Evolutionary conservation across 2,113 vertebrate genomes (phyloP).

Genomic region (Scophthalmus maximus): DNA sequence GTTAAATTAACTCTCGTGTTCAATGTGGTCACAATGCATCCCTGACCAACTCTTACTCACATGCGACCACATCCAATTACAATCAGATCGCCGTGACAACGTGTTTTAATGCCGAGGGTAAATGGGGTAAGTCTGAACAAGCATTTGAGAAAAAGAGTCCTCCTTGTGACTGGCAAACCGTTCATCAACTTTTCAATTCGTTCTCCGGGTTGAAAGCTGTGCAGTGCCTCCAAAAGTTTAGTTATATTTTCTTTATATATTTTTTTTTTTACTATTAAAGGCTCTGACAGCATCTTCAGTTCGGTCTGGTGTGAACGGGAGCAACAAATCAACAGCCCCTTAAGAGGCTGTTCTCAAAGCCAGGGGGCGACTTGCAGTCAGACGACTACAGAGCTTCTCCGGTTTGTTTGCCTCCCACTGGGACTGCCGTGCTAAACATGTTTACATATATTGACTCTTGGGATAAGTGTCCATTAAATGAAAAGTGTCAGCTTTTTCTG

Average conservation of each 20-base stretch:
- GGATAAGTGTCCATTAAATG: conserved; percentile 39
- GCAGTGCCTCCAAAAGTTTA: not conserved
- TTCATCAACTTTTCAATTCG: conserved; percentile 15
- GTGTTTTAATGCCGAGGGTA: not conserved
- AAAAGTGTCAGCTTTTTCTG: conserved; percentile 29
- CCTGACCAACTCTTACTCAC: too few relatives aligned
- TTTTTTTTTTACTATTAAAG: conserved; percentile 21
- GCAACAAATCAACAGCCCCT: conserved; percentile 41
- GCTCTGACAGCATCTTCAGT: conserved; percentile 26
- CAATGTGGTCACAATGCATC: too few relatives aligned
- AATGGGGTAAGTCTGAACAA: not conserved
- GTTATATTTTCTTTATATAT: conserved; percentile 9
- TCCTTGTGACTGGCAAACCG: not conserved
- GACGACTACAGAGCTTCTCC: not conserved
- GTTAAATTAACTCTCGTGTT: too few relatives aligned
- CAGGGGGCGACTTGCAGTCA: conserved; percentile 23
- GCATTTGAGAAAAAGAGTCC: not conserved
- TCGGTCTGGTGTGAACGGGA: conserved; percentile 20
- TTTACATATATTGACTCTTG: not conserved
- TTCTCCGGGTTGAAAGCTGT: conserved; percentile 10
- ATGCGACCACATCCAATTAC: not conserved
- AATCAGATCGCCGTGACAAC: not conserved
- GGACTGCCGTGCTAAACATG: conserved; percentile 17
- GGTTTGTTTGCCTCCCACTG: conserved; percentile 12
- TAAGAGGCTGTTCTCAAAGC: conserved; percentile 14